Evolutionary conservation across 2,113 vertebrate species (phyloP).

Genomic region (Haliaeetus leucogaster): DNA sequence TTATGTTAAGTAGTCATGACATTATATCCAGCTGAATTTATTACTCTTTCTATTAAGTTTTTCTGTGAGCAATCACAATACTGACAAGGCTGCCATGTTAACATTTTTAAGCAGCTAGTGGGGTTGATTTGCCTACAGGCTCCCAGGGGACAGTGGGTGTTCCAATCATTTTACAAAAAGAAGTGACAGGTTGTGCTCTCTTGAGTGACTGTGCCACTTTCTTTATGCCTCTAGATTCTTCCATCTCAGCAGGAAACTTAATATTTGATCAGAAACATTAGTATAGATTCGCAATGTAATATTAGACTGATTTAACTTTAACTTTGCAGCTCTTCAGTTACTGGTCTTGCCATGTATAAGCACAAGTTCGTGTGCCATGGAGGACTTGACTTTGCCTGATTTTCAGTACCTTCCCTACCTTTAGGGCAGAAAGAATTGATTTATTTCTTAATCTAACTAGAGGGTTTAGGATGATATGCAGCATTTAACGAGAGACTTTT

Average conservation of each 20-base stretch:
- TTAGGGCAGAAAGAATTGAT: background rate
- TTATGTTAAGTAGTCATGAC: conserved; percentile 59
- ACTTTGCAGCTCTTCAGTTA: background rate
- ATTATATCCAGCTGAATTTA: conserved; percentile 54
- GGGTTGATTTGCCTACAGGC: conserved; percentile 43
- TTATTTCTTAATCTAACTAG: background rate
- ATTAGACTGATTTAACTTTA: conserved; percentile 31
- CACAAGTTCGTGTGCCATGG: background rate
- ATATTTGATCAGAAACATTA: conserved; percentile 42
- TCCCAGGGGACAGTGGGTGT: conserved; percentile 20
- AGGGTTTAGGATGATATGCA: background rate
- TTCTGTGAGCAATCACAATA: conserved; percentile 34
- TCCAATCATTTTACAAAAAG: conserved; percentile 5
- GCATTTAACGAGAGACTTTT: background rate
- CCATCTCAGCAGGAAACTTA: conserved; percentile 2
- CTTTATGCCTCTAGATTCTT: background rate
- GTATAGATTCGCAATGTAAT: conserved; percentile 24
- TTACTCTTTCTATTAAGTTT: conserved; percentile 47
- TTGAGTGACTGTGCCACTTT: background rate
- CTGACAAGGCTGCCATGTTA: conserved; percentile 57
- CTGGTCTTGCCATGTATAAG: background rate
- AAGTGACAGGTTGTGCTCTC: conserved; percentile 37
- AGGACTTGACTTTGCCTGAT: background rate
- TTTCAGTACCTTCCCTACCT: background rate
- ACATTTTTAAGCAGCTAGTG: conserved; percentile 43